Base-by-base conservation (phyloP, 2,888 invertebrate species). In the Malachius bipustulatus region DNA sequence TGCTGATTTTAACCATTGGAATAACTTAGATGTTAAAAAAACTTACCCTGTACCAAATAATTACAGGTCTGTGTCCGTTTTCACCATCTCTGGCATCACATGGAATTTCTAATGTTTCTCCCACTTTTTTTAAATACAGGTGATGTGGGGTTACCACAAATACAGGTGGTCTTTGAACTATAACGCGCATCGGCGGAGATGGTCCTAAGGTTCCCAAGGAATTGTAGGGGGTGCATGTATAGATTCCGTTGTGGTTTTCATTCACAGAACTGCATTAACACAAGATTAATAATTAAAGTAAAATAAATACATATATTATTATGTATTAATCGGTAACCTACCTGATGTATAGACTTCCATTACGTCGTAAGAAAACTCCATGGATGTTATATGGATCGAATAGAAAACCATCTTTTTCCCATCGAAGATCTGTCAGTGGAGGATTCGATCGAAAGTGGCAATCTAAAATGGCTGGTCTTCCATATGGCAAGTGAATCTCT, bases 381-480 rank as follows among this genome's bases (percentile, higher is more conserved):
- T 75, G 85, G 29, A 87, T 85, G 60, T 87, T 85, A 65, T 83
- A 85, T 1, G 89, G 87, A 57, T 90, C 88, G 60, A 84, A 90
- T 1, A 87, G 73, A 49, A 88, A 81, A 11, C 87, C 88, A 58
- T 93, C 89, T 60, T 91, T 91, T 59, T 88, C 88, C 93, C 94
- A 94, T 44, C 85, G 76, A 37, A 91, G 68, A 56, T 83, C 84
- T 34, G 83, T 83, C 46, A 91, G 67, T 4, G 90, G 85, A 10
- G 93, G 94, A 66, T 91, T 93, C 3, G 91, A 83, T 50, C 87
- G 76, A 56, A 88, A 88, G 60, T 89, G 87, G 59, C 94, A 94
- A 63, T 89, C 87, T 37, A 94, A 70, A 37, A 85, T 71, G 4
- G 82, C 85, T 3, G 82, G 75, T 51, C 80, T 75, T 12, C 90